A percentile compares a stretch with the other conserved stretches of the same genome.
Conservation (phyloP, 2,888 invertebrate genomes). For the Synergus gifuensis region DNA sequence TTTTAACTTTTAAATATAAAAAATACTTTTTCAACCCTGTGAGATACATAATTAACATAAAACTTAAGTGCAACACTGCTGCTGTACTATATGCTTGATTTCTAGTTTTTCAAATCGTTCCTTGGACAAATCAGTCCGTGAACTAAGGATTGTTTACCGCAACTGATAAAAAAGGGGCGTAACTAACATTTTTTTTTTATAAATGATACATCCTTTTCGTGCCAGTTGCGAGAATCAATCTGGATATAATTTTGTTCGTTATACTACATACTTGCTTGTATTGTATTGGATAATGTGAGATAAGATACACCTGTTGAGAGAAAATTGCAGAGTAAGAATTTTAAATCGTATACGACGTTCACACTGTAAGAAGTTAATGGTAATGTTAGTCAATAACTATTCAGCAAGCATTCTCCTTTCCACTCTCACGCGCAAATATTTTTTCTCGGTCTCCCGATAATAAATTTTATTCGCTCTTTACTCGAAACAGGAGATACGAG, state of each 20-base stretch:
- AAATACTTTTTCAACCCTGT: constrained; percentile 34
- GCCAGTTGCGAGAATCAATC: neutral
- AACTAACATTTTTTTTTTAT: neutral
- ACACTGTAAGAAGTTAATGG: constrained; percentile 49
- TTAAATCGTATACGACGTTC: constrained; percentile 57
- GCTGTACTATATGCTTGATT: constrained; percentile 8
- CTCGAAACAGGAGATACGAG: constrained; percentile 53
- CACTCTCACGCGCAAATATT: constrained; percentile 43
- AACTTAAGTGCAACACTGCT: constrained; percentile 10
- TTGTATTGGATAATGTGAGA: constrained; percentile 16
- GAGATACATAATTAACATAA: constrained; percentile 26
- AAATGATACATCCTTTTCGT: neutral
- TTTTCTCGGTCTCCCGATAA: constrained; percentile 37
- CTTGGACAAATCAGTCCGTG: constrained; percentile 10
- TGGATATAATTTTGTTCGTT: neutral
- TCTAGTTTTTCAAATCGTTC: constrained; percentile 28
- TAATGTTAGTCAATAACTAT: constrained; percentile 25
- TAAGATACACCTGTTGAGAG: constrained; percentile 26
- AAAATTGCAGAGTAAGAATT: constrained; percentile 49
- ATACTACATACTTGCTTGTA: constrained; percentile 10
- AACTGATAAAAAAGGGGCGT: neutral
- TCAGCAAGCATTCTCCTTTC: constrained; percentile 20
- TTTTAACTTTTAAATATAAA: constrained; percentile 10
- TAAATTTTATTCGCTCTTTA: constrained; percentile 38
- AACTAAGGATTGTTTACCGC: constrained; percentile 25